These are phyloP conservation scores for Xestia sexstrigata DNA, from an alignment of 2,888 invertebrate species.

Conservation along the genomic window DNA sequence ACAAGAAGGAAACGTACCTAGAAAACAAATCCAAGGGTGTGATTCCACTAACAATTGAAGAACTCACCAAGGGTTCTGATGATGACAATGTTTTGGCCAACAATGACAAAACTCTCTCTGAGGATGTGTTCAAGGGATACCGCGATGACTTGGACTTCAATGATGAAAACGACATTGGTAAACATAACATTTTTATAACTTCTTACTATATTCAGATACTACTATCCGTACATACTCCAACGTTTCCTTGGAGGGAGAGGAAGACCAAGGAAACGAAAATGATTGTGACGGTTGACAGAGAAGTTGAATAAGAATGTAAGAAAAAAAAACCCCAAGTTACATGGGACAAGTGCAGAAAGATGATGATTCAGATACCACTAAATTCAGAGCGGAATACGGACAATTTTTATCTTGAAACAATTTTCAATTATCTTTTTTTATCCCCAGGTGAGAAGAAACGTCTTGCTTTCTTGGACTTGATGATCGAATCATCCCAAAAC, in stretches of 20 bases:
- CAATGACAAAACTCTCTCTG: conserved; percentile 81
- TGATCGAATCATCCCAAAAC: conserved; percentile 96
- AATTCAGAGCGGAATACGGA: neutral
- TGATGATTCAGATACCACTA: neutral
- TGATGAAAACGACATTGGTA: conserved; percentile 95
- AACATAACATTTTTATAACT: conserved; percentile 30
- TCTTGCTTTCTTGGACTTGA: conserved; percentile 96
- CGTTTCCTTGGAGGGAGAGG: too few relatives aligned
- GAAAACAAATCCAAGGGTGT: conserved; percentile 87
- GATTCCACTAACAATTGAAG: conserved; percentile 82
- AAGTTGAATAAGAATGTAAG: too few relatives aligned
- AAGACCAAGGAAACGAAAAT: too few relatives aligned
- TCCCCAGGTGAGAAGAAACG: conserved; percentile 94
- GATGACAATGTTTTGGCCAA: conserved; percentile 81
- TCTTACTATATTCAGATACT: neutral
- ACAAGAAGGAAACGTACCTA: conserved; percentile 91
- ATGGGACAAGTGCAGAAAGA: too few relatives aligned
- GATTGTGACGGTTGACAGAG: too few relatives aligned
- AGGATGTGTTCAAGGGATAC: conserved; percentile 91
- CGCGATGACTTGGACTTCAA: conserved; percentile 95
- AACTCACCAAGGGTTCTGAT: conserved; percentile 78
- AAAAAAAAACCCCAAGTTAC: too few relatives aligned
- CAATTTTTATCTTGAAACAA: neutral
- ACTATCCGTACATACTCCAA: too few relatives aligned
- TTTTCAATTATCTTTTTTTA: neutral